phyloP scores from a whole-genome alignment of 2,888 invertebrate genomes.

The Isoperla grammatica region DNA sequence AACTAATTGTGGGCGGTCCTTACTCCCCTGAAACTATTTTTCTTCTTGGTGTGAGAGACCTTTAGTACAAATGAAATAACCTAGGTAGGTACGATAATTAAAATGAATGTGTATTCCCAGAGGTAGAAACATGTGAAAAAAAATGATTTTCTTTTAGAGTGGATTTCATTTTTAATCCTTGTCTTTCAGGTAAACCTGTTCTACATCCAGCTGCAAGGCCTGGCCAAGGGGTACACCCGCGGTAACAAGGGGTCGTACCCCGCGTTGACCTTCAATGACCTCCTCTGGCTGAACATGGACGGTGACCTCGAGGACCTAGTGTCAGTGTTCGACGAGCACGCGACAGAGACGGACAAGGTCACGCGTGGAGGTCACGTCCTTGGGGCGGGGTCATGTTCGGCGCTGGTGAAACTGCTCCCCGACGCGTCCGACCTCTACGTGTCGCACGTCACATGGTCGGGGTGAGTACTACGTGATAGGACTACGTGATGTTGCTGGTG shows the following conservation, averaged over 20 bases:
- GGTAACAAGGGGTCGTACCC: slow-evolving; percentile 40
- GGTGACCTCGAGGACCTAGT: slow-evolving; percentile 61
- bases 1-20: too few species aligned
- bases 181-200: slow-evolving; percentile 51
- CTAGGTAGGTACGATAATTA: too few species aligned
- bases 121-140: too few species aligned
- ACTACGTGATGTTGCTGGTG: too few species aligned
- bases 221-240: slow-evolving; percentile 53
- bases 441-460: slow-evolving; percentile 61
- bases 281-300: slow-evolving; percentile 51
- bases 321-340: slow-evolving; percentile 39
- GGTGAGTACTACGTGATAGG: slow-evolving; percentile 38
- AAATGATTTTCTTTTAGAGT: too few species aligned
- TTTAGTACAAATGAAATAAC: too few species aligned
- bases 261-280: slow-evolving; percentile 28
- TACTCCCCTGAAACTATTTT: too few species aligned
- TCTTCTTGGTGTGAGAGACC: too few species aligned
- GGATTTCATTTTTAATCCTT: too few species aligned
- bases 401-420: slow-evolving; percentile 58
- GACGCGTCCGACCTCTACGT: slow-evolving; percentile 54
- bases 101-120: too few species aligned
- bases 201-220: slow-evolving; percentile 54
- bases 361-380: slow-evolving; percentile 35
- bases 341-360: background rate
- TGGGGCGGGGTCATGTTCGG: slow-evolving; percentile 57